These are phyloP conservation scores for Paramormyrops hopkinsi DNA, from an alignment of 2,797 vertebrate species.

Conservation along the genomic window DNA sequence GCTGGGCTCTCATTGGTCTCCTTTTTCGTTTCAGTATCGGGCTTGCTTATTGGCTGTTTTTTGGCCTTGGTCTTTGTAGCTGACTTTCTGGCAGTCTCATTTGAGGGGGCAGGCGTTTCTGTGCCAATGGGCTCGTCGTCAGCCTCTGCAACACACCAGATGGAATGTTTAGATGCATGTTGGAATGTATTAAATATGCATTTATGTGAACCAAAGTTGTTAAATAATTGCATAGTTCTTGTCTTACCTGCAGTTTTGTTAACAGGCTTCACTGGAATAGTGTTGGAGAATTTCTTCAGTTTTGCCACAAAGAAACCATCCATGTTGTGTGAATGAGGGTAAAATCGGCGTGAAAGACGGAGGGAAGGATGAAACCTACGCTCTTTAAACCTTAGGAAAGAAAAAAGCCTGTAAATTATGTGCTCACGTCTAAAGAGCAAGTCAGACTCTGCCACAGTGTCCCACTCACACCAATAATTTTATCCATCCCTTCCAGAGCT, in stretches of 20 bases:
- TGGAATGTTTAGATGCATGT: background rate
- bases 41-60: slow-evolving; percentile 30
- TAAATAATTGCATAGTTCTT: background rate
- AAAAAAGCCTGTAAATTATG: background rate
- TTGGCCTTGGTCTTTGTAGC: slow-evolving; percentile 34
- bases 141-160: slow-evolving; percentile 31
- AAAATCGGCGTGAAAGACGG: slow-evolving; percentile 75
- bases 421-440: background rate
- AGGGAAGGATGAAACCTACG: slow-evolving; percentile 86
- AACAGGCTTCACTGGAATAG: slow-evolving; percentile 59
- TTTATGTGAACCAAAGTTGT: background rate
- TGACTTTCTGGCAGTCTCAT: slow-evolving; percentile 35
- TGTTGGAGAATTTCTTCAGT: slow-evolving; percentile 90
- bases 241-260: slow-evolving; percentile 51
- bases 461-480: background rate
- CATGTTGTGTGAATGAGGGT: slow-evolving; percentile 96
- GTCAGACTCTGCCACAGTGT: background rate
- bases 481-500: background rate
- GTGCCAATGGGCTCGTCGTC: slow-evolving; percentile 30
- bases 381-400: slow-evolving; percentile 72
- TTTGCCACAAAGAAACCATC: slow-evolving; percentile 97
- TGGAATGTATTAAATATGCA: background rate
- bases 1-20: background rate
- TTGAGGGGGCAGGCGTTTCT: slow-evolving; percentile 35
- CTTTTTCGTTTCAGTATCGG: slow-evolving; percentile 31